Evolutionary conservation across 1,140 invertebrate species (phyloP).

Genomic region (Brachionus calyciflorus): DNA sequence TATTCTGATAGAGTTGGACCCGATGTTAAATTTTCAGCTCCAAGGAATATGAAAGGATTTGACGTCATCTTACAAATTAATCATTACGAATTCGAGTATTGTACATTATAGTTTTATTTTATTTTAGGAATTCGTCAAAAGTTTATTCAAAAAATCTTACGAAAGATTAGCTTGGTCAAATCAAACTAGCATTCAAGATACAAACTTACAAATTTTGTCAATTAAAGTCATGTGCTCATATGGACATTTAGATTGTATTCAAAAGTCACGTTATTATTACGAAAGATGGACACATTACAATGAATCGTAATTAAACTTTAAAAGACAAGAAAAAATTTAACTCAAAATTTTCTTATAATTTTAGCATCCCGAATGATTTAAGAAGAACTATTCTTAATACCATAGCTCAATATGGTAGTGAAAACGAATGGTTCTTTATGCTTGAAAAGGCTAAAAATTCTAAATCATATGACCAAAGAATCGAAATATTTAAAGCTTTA

Average conservation of each 20-base stretch:
- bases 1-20: too few species aligned
- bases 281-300: background rate
- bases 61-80: too few species aligned
- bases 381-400: slow-evolving; percentile 8
- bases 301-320: background rate
- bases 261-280: background rate
- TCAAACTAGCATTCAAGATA: background rate
- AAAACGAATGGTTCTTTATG: slow-evolving; percentile 21
- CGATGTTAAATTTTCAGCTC: too few species aligned
- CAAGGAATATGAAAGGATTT: too few species aligned
- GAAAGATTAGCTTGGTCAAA: background rate
- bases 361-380: background rate
- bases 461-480: background rate
- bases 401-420: background rate
- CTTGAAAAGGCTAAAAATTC: background rate
- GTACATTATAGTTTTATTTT: background rate
- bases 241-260: background rate
- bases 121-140: background rate
- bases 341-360: background rate
- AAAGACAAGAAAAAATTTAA: background rate
- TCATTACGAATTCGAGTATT: too few species aligned
- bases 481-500: slow-evolving; percentile 9
- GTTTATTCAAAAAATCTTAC: background rate
- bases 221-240: slow-evolving; percentile 10
- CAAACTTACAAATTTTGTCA: background rate